Conservation (phyloP, 2,888 invertebrate species). For the Hipparchia sbordonii region DNA sequence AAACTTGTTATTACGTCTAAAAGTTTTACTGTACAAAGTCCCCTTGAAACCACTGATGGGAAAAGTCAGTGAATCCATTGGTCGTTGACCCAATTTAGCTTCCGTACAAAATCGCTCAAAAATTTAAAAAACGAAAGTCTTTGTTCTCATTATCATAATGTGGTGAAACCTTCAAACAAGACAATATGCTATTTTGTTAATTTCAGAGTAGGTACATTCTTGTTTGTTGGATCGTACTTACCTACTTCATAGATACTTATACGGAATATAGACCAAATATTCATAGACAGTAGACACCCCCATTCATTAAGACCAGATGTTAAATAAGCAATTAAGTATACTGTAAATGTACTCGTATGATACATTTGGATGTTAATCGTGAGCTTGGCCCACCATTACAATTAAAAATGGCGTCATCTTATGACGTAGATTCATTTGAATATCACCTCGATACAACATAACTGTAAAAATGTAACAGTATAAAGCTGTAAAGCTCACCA, state of each 20-base stretch:
- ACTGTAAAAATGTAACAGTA: background rate
- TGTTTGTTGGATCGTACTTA: background rate
- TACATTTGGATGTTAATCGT: constrained; percentile 45
- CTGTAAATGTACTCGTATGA: constrained; percentile 44
- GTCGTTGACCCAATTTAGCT: background rate
- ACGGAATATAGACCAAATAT: constrained; percentile 26
- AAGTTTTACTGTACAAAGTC: background rate
- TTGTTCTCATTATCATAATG: too few relatives aligned
- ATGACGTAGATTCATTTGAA: background rate
- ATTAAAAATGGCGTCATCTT: constrained; percentile 25
- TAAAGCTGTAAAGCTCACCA: background rate
- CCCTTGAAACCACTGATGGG: too few relatives aligned
- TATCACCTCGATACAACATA: background rate
- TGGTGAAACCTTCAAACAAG: too few relatives aligned
- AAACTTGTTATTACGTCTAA: background rate
- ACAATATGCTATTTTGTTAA: too few relatives aligned
- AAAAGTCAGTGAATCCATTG: too few relatives aligned
- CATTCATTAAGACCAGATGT: constrained; percentile 74
- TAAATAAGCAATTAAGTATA: constrained; percentile 58
- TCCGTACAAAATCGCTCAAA: background rate
- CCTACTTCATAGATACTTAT: background rate
- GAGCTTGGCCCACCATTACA: constrained; percentile 41
- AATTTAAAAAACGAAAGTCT: background rate
- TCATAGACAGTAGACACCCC: constrained; percentile 49
- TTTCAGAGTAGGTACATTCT: too few relatives aligned